A percentile compares a stretch with the other conserved stretches of the same genome.
Evolutionary conservation across 2,888 invertebrate genomes (phyloP).

Genomic region (Cheilosia variabilis): DNA sequence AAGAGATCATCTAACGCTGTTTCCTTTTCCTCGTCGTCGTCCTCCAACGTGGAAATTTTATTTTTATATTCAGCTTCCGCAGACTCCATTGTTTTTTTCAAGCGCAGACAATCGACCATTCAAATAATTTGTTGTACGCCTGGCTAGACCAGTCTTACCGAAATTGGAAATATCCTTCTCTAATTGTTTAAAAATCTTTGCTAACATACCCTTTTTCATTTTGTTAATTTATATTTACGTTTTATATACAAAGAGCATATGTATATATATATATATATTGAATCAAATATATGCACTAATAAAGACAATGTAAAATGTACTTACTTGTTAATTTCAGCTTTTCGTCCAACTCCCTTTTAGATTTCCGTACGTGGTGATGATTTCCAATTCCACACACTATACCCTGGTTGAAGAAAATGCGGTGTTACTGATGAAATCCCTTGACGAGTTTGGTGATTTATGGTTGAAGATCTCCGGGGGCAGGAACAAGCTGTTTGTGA

Average conservation of each 20-base stretch:
- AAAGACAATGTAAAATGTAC: too few species aligned
- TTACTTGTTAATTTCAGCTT: too few species aligned
- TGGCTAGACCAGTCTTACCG: neutral
- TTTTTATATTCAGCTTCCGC: slow-evolving; percentile 1
- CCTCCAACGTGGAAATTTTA: neutral
- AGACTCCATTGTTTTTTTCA: slow-evolving; percentile 1
- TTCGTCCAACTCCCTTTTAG: too few species aligned
- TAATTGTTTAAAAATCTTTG: neutral
- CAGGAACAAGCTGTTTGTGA: too few species aligned
- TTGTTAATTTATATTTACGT: neutral
- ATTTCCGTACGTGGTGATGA: too few species aligned
- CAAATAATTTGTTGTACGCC: neutral
- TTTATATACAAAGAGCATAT: neutral
- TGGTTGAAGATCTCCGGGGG: too few species aligned
- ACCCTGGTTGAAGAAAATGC: too few species aligned
- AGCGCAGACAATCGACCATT: neutral
- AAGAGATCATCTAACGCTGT: neutral
- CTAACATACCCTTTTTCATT: neutral
- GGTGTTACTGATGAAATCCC: too few species aligned
- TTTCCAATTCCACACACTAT: too few species aligned
- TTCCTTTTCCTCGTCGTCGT: slow-evolving; percentile 1
- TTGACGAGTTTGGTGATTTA: too few species aligned
- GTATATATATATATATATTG: neutral
- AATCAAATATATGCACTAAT: neutral
- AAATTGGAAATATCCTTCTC: neutral